Base-by-base conservation (phyloP, 2,888 invertebrate genomes). In the Eucriotettix oculatus region DNA sequence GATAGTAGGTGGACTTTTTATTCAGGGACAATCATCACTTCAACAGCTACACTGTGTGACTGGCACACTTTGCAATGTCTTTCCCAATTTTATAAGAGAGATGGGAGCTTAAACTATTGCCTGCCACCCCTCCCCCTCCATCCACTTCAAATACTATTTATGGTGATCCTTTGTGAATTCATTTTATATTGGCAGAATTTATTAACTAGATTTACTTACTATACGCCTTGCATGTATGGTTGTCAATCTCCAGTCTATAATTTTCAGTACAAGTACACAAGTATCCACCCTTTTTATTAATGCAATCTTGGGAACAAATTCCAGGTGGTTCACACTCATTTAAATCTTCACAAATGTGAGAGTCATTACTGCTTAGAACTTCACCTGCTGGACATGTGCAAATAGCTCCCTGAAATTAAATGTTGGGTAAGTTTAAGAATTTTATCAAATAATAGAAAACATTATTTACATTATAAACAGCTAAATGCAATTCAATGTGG, bases 301-400 rank as follows among this genome's bases (percentile, higher is more conserved):
- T 83, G 73, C 98, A 99, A 14, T 76, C 75, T 72, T 99, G 98
- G 0, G 95, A 95, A 72, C 98, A 99, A 0, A 83, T 74, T 0
- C 93, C 92, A 0, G 95, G 88, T 0, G 91, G 87, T 56, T 82
- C 78, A 72, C 97, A 97, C 72, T 97, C 96, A 72, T 97, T 81
- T 12, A 87, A 75, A 71, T 96, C 96, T 68, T 80, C 75, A 72
- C 91, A 92, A 9, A 82, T 82, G 64, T 76, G 79, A 0, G 82
- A 82, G 68, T 86, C 86, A 1, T 76, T 72, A 1, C 76, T 72
- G 58, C 79, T 79, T 9, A 97, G 76, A 64, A 85, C 84, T 72
- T 96, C 92, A 0, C 98, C 97, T 0, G 76, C 71, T 0, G 95
- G 96, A 72, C 98, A 99, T 1, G 85, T 79, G 70, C 98, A 99